These are phyloP conservation scores for Sitta carolinensis DNA, from an alignment of 2,797 vertebrate species.

Conservation along the genomic window DNA sequence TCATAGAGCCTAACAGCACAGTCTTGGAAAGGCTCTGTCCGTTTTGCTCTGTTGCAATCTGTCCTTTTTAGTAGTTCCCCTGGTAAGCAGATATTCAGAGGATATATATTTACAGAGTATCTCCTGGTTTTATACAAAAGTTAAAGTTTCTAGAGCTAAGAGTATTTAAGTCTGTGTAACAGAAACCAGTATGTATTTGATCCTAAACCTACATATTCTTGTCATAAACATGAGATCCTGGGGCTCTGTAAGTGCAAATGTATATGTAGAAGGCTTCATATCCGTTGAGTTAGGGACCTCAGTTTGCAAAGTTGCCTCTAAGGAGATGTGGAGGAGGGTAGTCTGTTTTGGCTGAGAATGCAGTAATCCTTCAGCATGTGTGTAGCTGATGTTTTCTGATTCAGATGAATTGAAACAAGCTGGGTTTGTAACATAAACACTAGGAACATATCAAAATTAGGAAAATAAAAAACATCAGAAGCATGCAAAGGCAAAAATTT, in stretches of 20 bases:
- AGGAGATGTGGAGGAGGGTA: not conserved
- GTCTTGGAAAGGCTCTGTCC: not conserved
- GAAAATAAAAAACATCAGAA: not conserved
- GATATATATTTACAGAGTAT: not conserved
- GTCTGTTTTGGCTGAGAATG: not conserved
- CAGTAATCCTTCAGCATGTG: not conserved
- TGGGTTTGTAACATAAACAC: not conserved
- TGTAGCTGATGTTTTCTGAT: not conserved
- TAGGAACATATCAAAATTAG: not conserved
- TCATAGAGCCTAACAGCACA: not conserved
- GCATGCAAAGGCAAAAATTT: not conserved
- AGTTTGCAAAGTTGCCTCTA: not conserved
- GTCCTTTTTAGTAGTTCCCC: not conserved
- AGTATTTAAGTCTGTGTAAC: not conserved
- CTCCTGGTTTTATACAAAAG: not conserved
- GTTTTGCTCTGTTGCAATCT: not conserved
- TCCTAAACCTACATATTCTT: not conserved
- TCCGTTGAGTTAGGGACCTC: not conserved
- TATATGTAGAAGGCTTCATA: not conserved
- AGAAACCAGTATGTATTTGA: not conserved
- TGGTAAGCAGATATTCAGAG: not conserved
- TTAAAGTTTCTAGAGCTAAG: not conserved
- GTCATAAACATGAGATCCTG: not conserved
- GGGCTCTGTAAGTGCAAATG: not conserved
- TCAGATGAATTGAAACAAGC: not conserved